Evolutionary conservation across 2,888 invertebrate genomes (phyloP).

Genomic region (Meteorus cinctellus): DNA sequence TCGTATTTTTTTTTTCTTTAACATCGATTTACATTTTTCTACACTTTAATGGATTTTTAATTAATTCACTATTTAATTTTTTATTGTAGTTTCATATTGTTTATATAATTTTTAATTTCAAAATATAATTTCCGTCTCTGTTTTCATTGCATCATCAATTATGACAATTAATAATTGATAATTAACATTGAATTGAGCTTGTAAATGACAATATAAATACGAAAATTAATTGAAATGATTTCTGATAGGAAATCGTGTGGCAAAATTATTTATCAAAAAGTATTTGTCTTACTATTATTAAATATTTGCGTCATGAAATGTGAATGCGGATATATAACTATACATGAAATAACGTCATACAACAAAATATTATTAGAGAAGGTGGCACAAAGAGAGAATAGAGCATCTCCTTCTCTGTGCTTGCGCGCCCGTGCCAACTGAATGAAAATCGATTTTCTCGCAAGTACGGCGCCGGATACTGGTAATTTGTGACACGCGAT

Average conservation of each 20-base stretch:
- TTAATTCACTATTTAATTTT: too few relatives aligned
- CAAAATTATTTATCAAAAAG: conserved; percentile 20
- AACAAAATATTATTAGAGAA: neutral
- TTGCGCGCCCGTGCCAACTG: conserved; percentile 51
- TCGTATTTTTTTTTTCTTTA: too few relatives aligned
- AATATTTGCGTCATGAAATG: neutral
- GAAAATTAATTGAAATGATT: neutral
- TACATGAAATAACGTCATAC: neutral
- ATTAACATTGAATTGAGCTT: neutral
- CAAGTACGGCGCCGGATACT: conserved; percentile 58
- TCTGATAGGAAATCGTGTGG: neutral
- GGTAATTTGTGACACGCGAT: conserved; percentile 71
- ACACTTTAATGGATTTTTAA: too few relatives aligned
- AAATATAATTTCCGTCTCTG: too few relatives aligned
- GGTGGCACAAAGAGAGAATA: neutral
- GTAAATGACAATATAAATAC: neutral
- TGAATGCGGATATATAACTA: neutral
- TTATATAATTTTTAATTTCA: too few relatives aligned
- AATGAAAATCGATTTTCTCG: conserved; percentile 67
- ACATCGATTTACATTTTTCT: too few relatives aligned
- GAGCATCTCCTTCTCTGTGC: neutral
- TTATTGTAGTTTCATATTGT: too few relatives aligned
- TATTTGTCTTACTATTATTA: conserved; percentile 44
- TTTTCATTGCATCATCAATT: too few relatives aligned
- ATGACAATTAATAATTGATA: conserved; percentile 1